phyloP scores from a whole-genome alignment of 2,113 vertebrate genomes.

The Spilogale gracilis region DNA sequence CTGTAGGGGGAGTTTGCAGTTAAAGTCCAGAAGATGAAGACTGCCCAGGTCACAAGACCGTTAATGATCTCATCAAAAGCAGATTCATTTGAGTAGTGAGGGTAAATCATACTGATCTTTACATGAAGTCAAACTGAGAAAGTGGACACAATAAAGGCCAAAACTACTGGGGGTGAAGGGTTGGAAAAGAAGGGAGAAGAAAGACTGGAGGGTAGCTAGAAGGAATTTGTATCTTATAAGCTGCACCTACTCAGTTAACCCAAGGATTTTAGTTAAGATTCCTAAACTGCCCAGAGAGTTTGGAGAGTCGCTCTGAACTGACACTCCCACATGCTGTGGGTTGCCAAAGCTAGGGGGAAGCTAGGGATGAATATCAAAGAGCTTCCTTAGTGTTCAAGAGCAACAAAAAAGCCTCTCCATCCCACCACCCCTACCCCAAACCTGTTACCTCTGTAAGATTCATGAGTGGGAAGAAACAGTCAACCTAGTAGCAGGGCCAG shows the following conservation, averaged over 20 bases:
- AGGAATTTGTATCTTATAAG: neutral
- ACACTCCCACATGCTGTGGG: neutral
- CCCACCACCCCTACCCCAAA: neutral
- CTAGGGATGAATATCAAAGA: neutral
- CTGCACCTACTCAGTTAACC: neutral
- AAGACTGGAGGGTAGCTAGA: neutral
- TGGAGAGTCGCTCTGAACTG: neutral
- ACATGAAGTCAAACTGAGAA: constrained; percentile 39
- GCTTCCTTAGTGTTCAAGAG: neutral
- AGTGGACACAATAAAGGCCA: neutral
- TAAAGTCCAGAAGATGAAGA: neutral
- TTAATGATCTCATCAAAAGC: neutral
- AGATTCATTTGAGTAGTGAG: neutral
- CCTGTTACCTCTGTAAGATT: neutral
- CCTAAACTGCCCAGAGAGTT: neutral
- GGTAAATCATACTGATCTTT: neutral
- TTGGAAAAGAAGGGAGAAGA: neutral
- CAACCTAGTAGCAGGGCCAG: neutral
- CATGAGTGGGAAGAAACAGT: neutral
- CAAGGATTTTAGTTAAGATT: constrained; percentile 1
- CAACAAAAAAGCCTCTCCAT: neutral
- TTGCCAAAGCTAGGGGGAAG: neutral
- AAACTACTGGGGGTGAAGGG: neutral
- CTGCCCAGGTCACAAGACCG: neutral
- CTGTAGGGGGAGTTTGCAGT: neutral